Evolutionary conservation across 2,888 invertebrate species (phyloP).

Genomic region (Cancer borealis): DNA sequence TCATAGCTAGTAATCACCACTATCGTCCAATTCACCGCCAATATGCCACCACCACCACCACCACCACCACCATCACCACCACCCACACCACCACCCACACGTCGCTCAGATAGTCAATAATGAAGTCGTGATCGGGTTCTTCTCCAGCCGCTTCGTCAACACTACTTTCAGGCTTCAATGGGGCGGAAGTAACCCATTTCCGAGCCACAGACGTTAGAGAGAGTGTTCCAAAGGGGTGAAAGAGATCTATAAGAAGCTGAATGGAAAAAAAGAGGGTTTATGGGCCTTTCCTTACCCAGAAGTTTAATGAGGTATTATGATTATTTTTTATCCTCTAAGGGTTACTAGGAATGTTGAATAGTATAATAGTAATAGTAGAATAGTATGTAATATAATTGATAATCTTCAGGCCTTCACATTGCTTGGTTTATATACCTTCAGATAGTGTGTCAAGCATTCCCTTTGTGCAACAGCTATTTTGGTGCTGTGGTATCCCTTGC

Average conservation of each 20-base stretch:
- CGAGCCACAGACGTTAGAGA: not conserved
- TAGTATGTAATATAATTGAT: too few species aligned
- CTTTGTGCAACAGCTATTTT: not conserved
- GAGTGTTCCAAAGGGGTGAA: not conserved
- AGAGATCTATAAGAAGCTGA: not conserved
- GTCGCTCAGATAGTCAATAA: constrained; percentile 22
- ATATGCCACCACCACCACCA: not conserved
- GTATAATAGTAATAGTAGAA: not conserved
- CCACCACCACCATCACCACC: not conserved
- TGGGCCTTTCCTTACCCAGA: not conserved
- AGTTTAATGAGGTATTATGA: constrained; percentile 2
- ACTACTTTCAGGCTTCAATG: not conserved
- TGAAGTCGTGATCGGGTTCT: constrained; percentile 12
- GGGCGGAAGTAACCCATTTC: not conserved
- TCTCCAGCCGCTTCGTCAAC: constrained; percentile 1
- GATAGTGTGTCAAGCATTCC: not conserved
- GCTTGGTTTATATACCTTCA: not conserved
- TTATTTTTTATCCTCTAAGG: not conserved
- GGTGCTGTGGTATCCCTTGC: too few species aligned
- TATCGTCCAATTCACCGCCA: not conserved
- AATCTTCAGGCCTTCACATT: too few species aligned
- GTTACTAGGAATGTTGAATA: not conserved
- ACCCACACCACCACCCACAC: not conserved
- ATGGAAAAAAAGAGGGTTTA: not conserved
- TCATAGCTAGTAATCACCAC: not conserved